A percentile compares a stretch with the other conserved stretches of the same genome.
Evolutionary conservation across 2,797 vertebrate genomes (phyloP).

Genomic region (Poeciliopsis paucimaculata): DNA sequence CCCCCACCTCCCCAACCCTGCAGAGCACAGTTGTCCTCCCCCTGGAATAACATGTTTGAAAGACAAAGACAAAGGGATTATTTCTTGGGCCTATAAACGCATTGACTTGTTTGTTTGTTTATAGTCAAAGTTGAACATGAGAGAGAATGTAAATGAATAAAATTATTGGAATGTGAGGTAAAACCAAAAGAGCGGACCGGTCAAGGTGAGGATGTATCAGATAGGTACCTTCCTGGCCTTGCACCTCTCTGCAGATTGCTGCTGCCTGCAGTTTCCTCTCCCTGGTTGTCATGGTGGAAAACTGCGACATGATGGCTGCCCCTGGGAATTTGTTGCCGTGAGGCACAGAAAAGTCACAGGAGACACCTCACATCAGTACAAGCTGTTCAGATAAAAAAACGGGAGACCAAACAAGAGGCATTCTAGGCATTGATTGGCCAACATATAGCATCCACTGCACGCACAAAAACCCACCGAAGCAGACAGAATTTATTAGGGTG

Average conservation of each 20-base stretch:
- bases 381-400: conserved; percentile 33
- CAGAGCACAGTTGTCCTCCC: conserved; percentile 83
- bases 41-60: conserved; percentile 90
- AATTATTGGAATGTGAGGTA: not conserved
- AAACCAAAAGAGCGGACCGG: conserved; percentile 30
- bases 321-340: conserved; percentile 53
- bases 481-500: conserved; percentile 64
- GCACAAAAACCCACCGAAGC: conserved; percentile 42
- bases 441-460: conserved; percentile 35
- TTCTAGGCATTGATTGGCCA: conserved; percentile 40
- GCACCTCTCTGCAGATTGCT: conserved; percentile 92
- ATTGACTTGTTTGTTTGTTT: conserved; percentile 82
- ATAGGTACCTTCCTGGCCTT: conserved; percentile 85
- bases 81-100: conserved; percentile 83
- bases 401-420: conserved; percentile 48
- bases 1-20: conserved; percentile 52
- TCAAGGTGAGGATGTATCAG: conserved; percentile 13
- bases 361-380: conserved; percentile 48
- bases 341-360: conserved; percentile 40
- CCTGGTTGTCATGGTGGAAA: conserved; percentile 85
- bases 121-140: conserved; percentile 45
- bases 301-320: conserved; percentile 90
- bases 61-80: conserved; percentile 89
- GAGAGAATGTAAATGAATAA: not conserved
- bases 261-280: conserved; percentile 92